Base-by-base conservation (phyloP, 2,888 invertebrate genomes). In the Anticlea derivata region DNA sequence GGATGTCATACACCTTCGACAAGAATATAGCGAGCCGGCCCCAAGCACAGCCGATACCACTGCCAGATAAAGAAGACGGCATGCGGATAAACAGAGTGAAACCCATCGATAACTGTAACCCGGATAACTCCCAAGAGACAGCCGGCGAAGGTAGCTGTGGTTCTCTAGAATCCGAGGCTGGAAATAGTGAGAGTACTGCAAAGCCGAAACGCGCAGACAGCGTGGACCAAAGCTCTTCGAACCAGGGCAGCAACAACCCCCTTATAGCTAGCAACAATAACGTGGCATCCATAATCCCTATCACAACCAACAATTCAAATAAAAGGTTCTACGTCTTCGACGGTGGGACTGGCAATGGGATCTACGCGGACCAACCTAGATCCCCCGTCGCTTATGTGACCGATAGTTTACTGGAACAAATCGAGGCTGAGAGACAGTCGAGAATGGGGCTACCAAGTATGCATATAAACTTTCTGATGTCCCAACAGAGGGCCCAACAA, bases 1-100 rank as follows among this genome's bases (percentile, higher is more conserved):
- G 96, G 96, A 93, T 96, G 84, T 95, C 96, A 0, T 89, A 90
- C 24, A 96, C 96, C 0, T 97, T 97, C 74, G 96, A 96, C 66
- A 96, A 96, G 66, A 95, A 94, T 63, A 94, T 94, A 61, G 85
- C 92, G 1, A 92, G 93, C 0, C 75, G 84, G 37, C 76, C 83
- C 0, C 91, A 92, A 51, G 80, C 83, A 0, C 88, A 90, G 40
- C 80, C 84, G 0, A 77, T 84, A 11, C 80, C 83, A 0, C 61
- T 83, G 24, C 79, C 82, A 3, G 83, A 83, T 17, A 83, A 83
- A 60, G 82, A 82, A 43, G 87, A 86, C 23, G 66, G 65, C 26
- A 58, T 70, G 23, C 74, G 74, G 55, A 63, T 65, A 26, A 81
- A 73, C 47, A 78, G 75, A 59, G 69, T 78, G 2, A 84, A 82